Base-by-base conservation (phyloP, 1,140 invertebrate genomes). In the Bombus pyrosoma region DNA sequence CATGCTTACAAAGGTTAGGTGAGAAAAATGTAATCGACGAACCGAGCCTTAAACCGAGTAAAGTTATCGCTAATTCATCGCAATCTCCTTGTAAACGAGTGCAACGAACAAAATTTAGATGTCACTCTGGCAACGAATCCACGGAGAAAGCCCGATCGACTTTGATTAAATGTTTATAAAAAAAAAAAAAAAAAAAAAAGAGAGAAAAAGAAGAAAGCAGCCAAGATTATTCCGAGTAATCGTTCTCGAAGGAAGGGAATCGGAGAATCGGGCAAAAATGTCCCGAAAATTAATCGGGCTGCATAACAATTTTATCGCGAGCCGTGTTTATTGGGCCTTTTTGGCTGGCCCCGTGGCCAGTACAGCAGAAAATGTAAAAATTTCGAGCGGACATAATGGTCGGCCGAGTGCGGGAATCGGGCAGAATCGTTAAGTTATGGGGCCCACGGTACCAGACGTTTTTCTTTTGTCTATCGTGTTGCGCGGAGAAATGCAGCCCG, bases 401-500 rank as follows among this genome's bases (percentile, higher is more conserved):
- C 74, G 69, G 53, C 68, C 47, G 87, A 72, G 76, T 75, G 77
- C 81, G 72, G 62, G 79, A 84, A 90, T 90, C 89, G 59, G 88
- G 75, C 86, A 83, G 88, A 62, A 87, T 89, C 86, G 69, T 89
- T 90, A 90, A 90, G 86, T 90, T 90, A 90, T 90, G 88, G 88
- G 88, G 47, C 69, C 86, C 86, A 62, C 76, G 86, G 87, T 83
- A 81, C 71, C 81, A 37, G 88, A 89, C 88, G 84, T 90, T 90
- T 89, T 90, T 59, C 89, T 90, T 90, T 90, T 90, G 89, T 90
- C 89, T 90, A 90, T 90, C 89, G 84, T 87, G 83, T 85, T 87
- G 88, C 86, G 80, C 88, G 86, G 89, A 92, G 90, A 92, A 91
- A 92, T 92, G 91, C 91, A 91, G 91, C 88, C 83, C 87, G 89